Base-by-base conservation (phyloP, 2,888 invertebrate genomes). In the Rhogogaster chlorosoma region DNA sequence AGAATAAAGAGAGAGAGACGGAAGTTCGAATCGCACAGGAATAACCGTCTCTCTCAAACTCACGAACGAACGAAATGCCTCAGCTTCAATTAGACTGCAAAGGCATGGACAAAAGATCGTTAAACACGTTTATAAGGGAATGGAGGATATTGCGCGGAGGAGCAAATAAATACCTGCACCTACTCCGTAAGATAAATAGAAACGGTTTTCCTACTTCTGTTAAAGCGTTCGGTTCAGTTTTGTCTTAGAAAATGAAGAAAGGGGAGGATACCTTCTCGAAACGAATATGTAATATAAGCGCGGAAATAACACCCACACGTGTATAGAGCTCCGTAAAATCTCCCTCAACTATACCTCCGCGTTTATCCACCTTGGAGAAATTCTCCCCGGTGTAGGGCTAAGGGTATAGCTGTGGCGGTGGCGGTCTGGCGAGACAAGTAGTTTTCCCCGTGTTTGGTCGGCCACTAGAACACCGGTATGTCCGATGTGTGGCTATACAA, bases 371-470 rank as follows among this genome's bases (percentile, higher is more conserved):
- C 61, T 61, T 12, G 12, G 45, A 36, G 75, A 75, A 75, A 49
- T 75, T 75, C 42, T 75, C 3, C n/a, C 45, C 12, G 32, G 12
- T 7, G 12, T 18, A n/a, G 7, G n/a, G 53, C 12, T 53, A n/a
- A 7, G n/a, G n/a, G 0, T n/a, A n/a, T 53, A 10, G 53, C 53
- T 18, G 18, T 15, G 29, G 73, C 38, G 73, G 22, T 73, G 15
- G 75, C 26, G 42, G 75, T 75, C 42, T 29, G 75, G 45, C 49
- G 22, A 53, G 77, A 77, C 77, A 26, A 45, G 77, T 71, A 71
- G 71, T 71, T 32, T 49, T 77, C 45, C 49, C 53, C 77, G 32
- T 77, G 77, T 77, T 77, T 32, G 77, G 77, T 77, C 77, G 32
- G 77, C 77, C 77, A 75, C 22, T 49, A n/a, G 75, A 42, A 49